Conservation (phyloP, 2,888 invertebrate genomes). For the Lagria hirta region DNA sequence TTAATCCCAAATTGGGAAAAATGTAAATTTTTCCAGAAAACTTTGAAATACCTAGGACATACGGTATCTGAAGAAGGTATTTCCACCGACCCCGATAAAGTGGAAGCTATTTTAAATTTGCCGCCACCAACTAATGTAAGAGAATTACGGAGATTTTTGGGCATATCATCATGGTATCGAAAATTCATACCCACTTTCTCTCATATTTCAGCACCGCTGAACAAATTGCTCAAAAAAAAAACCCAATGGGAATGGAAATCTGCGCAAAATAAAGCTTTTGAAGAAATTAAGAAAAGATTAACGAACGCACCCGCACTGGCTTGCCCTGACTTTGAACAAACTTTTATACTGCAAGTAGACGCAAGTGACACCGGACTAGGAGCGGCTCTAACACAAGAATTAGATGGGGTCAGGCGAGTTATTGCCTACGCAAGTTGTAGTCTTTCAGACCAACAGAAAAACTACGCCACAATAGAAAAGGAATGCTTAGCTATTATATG, state of each 20-base stretch:
- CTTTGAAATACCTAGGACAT: slow-evolving; percentile 31
- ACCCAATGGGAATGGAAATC: slow-evolving; percentile 23
- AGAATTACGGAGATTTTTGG: slow-evolving; percentile 24
- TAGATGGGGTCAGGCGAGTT: slow-evolving; percentile 24
- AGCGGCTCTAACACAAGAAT: slow-evolving; percentile 27
- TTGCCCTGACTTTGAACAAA: slow-evolving; percentile 26
- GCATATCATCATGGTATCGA: slow-evolving; percentile 32
- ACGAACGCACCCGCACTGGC: slow-evolving; percentile 24
- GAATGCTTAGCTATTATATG: too few species aligned
- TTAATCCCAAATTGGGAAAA: slow-evolving; percentile 30
- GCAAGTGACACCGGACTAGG: slow-evolving; percentile 31
- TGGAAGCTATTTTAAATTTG: slow-evolving; percentile 22
- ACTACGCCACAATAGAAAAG: too few species aligned
- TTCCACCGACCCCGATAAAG: slow-evolving; percentile 28
- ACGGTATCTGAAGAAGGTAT: slow-evolving; percentile 24
- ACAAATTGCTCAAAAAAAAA: slow-evolving; percentile 25
- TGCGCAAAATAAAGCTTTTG: slow-evolving; percentile 23
- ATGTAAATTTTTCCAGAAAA: slow-evolving; percentile 24
- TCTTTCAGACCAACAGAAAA: too few species aligned
- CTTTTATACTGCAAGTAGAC: slow-evolving; percentile 35
- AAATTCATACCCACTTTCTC: slow-evolving; percentile 31
- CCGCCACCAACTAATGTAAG: slow-evolving; percentile 18
- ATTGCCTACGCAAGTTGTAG: slow-evolving; percentile 22
- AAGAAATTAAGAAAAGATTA: slow-evolving; percentile 9
- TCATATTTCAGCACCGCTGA: slow-evolving; percentile 21